A percentile compares a stretch with the other conserved stretches of the same genome.
Evolutionary conservation across 2,797 vertebrate genomes (phyloP).

Genomic region (Lerista edwardsae): DNA sequence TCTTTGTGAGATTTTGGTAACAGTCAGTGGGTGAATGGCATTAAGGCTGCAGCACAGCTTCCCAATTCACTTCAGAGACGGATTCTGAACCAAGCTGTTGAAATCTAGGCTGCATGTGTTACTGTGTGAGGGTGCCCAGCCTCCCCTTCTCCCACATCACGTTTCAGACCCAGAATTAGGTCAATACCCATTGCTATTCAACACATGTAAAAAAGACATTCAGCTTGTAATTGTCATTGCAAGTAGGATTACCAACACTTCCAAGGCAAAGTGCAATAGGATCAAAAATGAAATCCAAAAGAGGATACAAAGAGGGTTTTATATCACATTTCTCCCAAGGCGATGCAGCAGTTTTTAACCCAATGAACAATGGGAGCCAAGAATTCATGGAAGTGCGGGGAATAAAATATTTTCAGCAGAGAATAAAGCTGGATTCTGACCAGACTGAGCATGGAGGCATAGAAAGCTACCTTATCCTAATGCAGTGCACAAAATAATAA

Average conservation of each 20-base stretch:
- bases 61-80: not conserved
- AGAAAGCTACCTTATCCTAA: not conserved
- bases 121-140: not conserved
- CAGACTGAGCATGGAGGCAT: not conserved
- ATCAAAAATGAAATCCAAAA: constrained; percentile 23
- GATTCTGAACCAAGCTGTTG: not conserved
- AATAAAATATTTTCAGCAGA: not conserved
- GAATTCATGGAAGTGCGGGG: not conserved
- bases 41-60: no score
- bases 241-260: constrained; percentile 7
- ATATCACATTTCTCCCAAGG: constrained; percentile 10
- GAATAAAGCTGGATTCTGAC: not conserved
- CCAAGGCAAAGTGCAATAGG: not conserved
- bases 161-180: constrained; percentile 14
- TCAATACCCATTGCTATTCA: constrained; percentile 33
- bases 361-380: not conserved
- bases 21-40: no score
- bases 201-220: constrained; percentile 18
- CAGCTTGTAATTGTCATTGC: constrained; percentile 1
- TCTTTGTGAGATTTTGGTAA: not conserved
- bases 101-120: not conserved
- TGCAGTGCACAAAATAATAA: not conserved
- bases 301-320: constrained; percentile 10
- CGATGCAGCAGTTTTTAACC: not conserved
- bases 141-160: not conserved